phyloP scores from a whole-genome alignment of 2,113 vertebrate species.

The Passerina amoena region DNA sequence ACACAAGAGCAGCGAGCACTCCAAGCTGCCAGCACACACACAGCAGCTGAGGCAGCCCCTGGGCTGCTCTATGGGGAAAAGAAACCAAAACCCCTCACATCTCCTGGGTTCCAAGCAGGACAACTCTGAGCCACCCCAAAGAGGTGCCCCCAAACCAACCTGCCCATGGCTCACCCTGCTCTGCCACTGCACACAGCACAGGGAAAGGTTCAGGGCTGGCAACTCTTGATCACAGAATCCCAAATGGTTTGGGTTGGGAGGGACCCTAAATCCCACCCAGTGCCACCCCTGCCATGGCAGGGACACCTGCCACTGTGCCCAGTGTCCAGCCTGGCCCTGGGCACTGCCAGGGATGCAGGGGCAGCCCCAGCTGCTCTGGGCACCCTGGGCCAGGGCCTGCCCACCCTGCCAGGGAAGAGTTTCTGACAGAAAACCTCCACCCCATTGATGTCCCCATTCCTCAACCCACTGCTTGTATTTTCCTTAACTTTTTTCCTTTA shows the following conservation, averaged over 20 bases:
- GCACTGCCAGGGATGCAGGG: not conserved
- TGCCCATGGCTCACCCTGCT: not conserved
- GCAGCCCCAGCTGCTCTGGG: too few species aligned
- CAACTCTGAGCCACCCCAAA: not conserved
- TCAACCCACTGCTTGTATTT: not conserved
- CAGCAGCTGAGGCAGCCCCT: not conserved
- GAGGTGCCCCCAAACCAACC: not conserved
- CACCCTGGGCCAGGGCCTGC: not conserved
- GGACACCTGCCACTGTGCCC: not conserved
- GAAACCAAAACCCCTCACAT: not conserved
- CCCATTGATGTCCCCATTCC: not conserved
- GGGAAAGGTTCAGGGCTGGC: not conserved
- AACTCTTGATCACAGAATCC: not conserved
- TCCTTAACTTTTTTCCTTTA: not conserved
- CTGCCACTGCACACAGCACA: not conserved
- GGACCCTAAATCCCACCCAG: fast-evolving
- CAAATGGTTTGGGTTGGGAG: fast-evolving
- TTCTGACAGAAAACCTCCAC: not conserved
- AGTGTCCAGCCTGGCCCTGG: not conserved
- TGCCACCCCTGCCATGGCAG: not conserved
- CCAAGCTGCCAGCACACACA: not conserved
- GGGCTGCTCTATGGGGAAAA: not conserved
- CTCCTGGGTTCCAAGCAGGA: not conserved
- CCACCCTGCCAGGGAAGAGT: not conserved
- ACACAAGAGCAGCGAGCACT: not conserved